Evolutionary conservation across 2,888 invertebrate species (phyloP), one percentile per base, ranked within the genome.

Genomic region (Melieria omissa): DNA sequence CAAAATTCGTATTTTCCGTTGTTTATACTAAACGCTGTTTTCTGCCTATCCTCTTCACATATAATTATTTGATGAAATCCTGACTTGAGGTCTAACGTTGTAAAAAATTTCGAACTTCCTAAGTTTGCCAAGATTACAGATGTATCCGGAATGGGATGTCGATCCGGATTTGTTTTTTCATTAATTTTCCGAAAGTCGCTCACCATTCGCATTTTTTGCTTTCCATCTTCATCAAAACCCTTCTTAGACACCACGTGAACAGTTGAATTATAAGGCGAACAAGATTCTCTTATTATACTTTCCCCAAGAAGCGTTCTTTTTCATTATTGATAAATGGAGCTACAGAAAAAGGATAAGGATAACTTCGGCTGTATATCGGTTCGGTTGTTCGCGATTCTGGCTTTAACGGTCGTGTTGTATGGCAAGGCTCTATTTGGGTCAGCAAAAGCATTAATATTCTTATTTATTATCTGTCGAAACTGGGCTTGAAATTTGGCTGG

Each of bases 361-460:
- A 74, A 12, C 65, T 66, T 69, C 64, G 65, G 12, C 46, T 64
- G 49, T 74, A 70, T 47, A 73, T 71, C 47, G 74, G 68, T 41
- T 74, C 65, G 9, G n/a, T n/a, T n/a, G n/a, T 44, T 67, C 14
- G 73, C 58, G 62, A 73, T 73, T 44, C 47, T 65, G 1, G 65
- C 70, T 44, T 73, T 62, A 29, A 72, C 60, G 14, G 41, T 69
- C 14, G 74, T 75, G 54, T 71, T 73, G 60, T 60, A 73, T 45
- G 71, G 72, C 8, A 73, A 52, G 45, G 70, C 71, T 46, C 73
- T 70, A 54, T 72, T 60, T 41, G 70, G 70, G 42, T 73, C 63
- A 16, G 67, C 72, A 62, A 75, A 75, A 42, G 72, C 72, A 65
- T 73, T 70, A 12, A 63, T 65, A 57, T 74, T 73, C n/a, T 65